Evolutionary conservation across 1,140 invertebrate species (phyloP), one percentile per base, ranked within the genome.

Genomic region (Aricia agestis): DNA sequence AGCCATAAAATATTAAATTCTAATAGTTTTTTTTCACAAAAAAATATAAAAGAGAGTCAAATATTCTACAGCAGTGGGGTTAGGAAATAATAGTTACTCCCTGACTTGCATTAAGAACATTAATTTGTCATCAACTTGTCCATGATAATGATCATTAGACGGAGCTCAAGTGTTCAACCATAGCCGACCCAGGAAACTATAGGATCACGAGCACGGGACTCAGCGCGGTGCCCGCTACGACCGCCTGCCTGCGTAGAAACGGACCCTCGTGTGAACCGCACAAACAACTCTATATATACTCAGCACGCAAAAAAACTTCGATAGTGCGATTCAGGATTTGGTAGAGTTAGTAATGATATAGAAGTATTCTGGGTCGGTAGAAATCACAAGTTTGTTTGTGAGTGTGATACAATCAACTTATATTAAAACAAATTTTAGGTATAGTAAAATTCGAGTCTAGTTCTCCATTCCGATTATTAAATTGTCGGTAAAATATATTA

Each of bases 201-300:
- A 71, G 59, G 18, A 61, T 18, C 68, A 69, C 59, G 68, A 41
- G 58, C 59, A 19, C 68, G 58, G 57, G 59, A 66, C 25, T 75
- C 69, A 69, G 72, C n/a, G 65, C 68, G 70, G 72, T 52, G 66
- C 65, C 31, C 70, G 68, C 71, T 66, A 66, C 32, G 32, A 72
- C 75, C 74, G 69, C 31, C 18, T 52, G n/a, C 63, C 77, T 76
- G 74, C 72, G 75, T 74, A 78, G 74, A 80, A 76, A 76, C 74
- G 77, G 74, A 77, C 74, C 67, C 72, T 72, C 77, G 59, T 41
- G 1, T 0, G 4, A 31, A 6, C 0, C 3, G 5, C 6, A 18
- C n/a, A 6, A 6, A 41, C 45, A 45, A 6, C 18, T 17, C 15
- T 78, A 76, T 76, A 74, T 78, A 76, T 73, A 58, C 66, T 52